Base-by-base conservation (phyloP, 2,113 vertebrate species). In the Gambusia affinis region DNA sequence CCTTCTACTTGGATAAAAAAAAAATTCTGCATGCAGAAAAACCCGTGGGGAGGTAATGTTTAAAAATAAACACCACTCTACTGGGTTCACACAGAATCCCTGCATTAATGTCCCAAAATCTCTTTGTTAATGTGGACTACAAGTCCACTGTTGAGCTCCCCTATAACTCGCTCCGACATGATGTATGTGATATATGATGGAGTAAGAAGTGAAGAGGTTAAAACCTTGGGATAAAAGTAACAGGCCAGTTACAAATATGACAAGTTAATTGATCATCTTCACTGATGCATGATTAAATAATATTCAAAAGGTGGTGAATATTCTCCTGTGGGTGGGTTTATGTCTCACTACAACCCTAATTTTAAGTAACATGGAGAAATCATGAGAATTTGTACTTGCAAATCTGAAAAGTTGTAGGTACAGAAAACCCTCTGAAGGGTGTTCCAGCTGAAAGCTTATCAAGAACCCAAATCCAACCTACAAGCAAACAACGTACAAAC, bases 321-420 rank as follows among this genome's bases (percentile, higher is more conserved):
- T 37, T 37, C 10, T 37, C 10, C 35, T 37, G 2, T 37, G 35
- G 35, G 35, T 37, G 35, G 35, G 10, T 11, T 37, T 11, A 37
- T 37, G 35, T 37, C 10, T 37, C 35, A 11, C 35, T 37, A 37
- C 35, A 37, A 37, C 10, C 10, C 35, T 37, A 37, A 12, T 11
- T 37, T 37, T 37, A 37, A 37, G 35, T 12, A 11, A 11, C 10
- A 3, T 12, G 12, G 35, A 11, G 2, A 37, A 37, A 37, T 37
- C 35, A 37, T 37, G 35, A 12, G 35, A 37, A 3, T 35, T 35
- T 35, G 31, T 33, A 33, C 31, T 6, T 33, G 33, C 62, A 35
- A 72, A 85, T 87, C 87, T 92, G 91, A 91, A 91, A 89, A 90
- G 91, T 22, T 54, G 51, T 87, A 75, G 90, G 91, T 90, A 88